Conservation (phyloP, 2,888 invertebrate genomes). For the Carpatolechia fugitivella region DNA sequence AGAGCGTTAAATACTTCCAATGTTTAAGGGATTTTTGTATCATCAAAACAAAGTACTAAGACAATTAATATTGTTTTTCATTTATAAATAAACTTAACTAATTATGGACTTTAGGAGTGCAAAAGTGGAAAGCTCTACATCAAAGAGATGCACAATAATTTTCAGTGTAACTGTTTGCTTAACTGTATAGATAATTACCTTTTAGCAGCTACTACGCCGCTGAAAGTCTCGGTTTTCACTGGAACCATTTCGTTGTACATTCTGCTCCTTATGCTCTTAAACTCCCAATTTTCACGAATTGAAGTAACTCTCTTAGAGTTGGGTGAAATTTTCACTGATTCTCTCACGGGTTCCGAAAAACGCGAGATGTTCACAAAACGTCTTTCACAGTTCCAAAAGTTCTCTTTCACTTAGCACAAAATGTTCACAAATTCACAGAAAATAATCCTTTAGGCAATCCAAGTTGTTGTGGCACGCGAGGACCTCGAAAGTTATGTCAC, state of each 20-base stretch:
- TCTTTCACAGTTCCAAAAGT: background rate
- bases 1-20: too few species aligned
- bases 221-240: slow-evolving; percentile 70
- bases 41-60: too few species aligned
- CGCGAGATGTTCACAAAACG: slow-evolving; percentile 4
- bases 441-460: slow-evolving; percentile 19
- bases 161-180: too few species aligned
- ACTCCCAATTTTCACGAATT: slow-evolving; percentile 32
- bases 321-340: slow-evolving; percentile 17
- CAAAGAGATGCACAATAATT: too few species aligned
- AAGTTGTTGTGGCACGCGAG: slow-evolving; percentile 11
- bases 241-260: slow-evolving; percentile 73
- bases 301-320: slow-evolving; percentile 7
- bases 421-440: slow-evolving; percentile 11
- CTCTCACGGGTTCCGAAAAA: slow-evolving; percentile 23
- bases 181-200: slow-evolving; percentile 53
- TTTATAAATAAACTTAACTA: too few species aligned
- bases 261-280: slow-evolving; percentile 36
- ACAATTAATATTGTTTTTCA: too few species aligned
- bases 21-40: too few species aligned
- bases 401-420: slow-evolving; percentile 14
- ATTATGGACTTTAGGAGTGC: too few species aligned
- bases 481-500: slow-evolving; percentile 57
- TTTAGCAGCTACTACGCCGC: slow-evolving; percentile 69
- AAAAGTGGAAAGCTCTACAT: too few species aligned